phyloP scores from a whole-genome alignment of 2,888 invertebrate species.

The Pyrgus malvae region DNA sequence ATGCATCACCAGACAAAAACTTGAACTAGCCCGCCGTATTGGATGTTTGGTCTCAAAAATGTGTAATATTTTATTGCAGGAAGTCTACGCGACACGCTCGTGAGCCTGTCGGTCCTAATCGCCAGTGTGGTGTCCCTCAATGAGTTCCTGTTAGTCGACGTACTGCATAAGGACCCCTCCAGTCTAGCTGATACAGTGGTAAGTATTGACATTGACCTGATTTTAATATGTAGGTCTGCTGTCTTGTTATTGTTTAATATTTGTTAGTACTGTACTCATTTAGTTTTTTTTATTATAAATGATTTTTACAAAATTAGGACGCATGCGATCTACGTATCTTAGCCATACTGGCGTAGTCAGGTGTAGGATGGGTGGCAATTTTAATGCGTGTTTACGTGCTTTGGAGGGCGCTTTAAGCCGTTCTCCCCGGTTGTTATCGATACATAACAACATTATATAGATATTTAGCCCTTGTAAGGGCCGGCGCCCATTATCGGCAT shows the following conservation, averaged over 20 bases:
- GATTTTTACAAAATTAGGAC: too few species aligned
- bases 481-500: too few species aligned
- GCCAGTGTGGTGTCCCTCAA: slow-evolving; percentile 86
- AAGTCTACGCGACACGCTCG: slow-evolving; percentile 82
- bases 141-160: slow-evolving; percentile 92
- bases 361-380: too few species aligned
- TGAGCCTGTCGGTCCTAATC: slow-evolving; percentile 84
- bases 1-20: too few species aligned
- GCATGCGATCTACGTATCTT: too few species aligned
- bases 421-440: too few species aligned
- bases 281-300: background rate
- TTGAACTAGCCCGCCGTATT: too few species aligned
- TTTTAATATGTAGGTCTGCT: background rate
- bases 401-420: too few species aligned
- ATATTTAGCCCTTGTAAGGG: too few species aligned
- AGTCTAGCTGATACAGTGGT: slow-evolving; percentile 73
- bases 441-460: too few species aligned
- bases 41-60: background rate
- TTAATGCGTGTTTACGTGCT: too few species aligned
- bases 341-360: too few species aligned
- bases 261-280: background rate
- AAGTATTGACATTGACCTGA: slow-evolving; percentile 34
- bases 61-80: slow-evolving; percentile 46
- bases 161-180: slow-evolving; percentile 86
- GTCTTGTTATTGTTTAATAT: background rate